Conservation (phyloP, 2,113 vertebrate species). For the Gyps fulvus region DNA sequence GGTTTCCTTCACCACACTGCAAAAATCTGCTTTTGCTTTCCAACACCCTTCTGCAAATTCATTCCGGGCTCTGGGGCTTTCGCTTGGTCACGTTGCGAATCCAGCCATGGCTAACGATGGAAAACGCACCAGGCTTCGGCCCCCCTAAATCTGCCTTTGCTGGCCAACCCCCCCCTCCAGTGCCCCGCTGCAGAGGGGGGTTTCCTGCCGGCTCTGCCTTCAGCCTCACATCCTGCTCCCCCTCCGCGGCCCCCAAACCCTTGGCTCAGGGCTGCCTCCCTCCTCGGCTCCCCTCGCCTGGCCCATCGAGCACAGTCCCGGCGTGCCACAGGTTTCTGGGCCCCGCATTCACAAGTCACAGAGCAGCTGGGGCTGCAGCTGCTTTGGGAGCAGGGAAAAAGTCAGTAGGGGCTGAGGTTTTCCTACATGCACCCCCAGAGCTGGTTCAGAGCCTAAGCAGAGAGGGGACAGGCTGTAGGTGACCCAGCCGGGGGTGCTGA, state of each 20-base stretch:
- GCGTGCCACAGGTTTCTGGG: not conserved
- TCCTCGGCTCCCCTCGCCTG: not conserved
- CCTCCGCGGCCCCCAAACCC: constrained; percentile 19
- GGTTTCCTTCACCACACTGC: not conserved
- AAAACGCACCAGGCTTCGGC: not conserved
- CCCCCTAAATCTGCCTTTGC: not conserved
- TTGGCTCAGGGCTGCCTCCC: not conserved
- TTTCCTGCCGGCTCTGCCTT: constrained; percentile 9
- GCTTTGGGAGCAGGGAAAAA: not conserved
- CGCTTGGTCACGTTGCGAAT: not conserved
- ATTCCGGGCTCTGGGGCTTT: not conserved
- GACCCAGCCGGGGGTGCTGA: not conserved
- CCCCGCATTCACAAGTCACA: accelerated
- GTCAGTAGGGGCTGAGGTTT: not conserved
- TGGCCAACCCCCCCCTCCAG: not conserved
- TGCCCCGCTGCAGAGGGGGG: not conserved
- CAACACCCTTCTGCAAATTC: not conserved
- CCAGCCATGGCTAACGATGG: not conserved
- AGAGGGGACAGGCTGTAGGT: not conserved
- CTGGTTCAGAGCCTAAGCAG: not conserved
- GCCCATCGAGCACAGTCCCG: not conserved
- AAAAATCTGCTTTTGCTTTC: constrained; percentile 33
- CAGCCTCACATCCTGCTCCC: not conserved
- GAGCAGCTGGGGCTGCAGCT: constrained; percentile 28
- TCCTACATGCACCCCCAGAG: accelerated